These are phyloP conservation scores for Morone saxatilis DNA, from an alignment of 2,113 vertebrate species.

Conservation along the genomic window DNA sequence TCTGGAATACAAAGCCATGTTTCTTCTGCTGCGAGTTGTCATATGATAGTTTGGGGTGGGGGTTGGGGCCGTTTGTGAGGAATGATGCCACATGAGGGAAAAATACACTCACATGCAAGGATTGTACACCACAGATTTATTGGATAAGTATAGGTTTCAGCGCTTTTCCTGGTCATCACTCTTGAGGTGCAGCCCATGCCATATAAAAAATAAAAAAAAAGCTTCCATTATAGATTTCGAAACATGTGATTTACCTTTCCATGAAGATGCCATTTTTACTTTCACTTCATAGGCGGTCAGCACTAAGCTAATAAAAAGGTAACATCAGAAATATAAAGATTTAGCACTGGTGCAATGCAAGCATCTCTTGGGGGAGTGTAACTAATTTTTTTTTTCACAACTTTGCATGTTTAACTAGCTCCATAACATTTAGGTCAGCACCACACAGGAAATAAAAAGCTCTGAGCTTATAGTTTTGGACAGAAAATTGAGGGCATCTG, in stretches of 20 bases:
- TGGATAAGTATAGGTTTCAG: constrained; percentile 65
- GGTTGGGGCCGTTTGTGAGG: constrained; percentile 50
- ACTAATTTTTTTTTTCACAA: neutral
- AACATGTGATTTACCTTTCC: constrained; percentile 33
- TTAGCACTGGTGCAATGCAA: neutral
- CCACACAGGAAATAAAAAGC: constrained; percentile 9
- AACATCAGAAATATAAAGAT: neutral
- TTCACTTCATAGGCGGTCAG: neutral
- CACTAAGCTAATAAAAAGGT: neutral
- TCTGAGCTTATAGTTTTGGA: constrained; percentile 25
- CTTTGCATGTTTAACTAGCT: neutral
- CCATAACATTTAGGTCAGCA: constrained; percentile 30
- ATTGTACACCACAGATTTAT: constrained; percentile 61
- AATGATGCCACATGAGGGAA: constrained; percentile 64
- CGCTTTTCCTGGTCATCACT: constrained; percentile 33
- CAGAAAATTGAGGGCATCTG: constrained; percentile 28
- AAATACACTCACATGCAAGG: constrained; percentile 60
- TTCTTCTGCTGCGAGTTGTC: constrained; percentile 62
- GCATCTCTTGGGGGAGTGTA: neutral
- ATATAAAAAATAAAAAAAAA: constrained; percentile 7
- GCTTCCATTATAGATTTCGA: constrained; percentile 28
- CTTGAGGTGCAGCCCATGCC: constrained; percentile 29
- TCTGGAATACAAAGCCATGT: constrained; percentile 67
- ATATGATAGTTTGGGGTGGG: constrained; percentile 68
- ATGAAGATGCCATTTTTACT: constrained; percentile 4